phyloP scores from a whole-genome alignment of 2,888 invertebrate species.

The Trissonchulus latispiculum region DNA sequence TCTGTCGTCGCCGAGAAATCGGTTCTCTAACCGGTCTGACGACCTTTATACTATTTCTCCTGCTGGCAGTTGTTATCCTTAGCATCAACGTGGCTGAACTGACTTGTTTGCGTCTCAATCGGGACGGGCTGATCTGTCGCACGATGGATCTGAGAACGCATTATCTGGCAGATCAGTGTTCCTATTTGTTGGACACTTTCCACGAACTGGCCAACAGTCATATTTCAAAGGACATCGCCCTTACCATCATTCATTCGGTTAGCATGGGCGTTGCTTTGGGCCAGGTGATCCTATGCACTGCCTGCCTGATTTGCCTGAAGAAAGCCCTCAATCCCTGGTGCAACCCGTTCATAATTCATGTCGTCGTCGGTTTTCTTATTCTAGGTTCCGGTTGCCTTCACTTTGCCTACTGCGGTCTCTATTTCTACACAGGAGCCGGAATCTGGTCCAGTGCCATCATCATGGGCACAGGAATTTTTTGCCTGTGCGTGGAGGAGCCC shows the following conservation, averaged over 20 bases:
- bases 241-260: not conserved
- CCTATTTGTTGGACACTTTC: not conserved
- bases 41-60: not conserved
- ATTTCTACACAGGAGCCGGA: not conserved
- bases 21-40: not conserved
- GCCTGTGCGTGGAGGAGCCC: not conserved
- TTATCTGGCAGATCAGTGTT: not conserved
- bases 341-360: not conserved
- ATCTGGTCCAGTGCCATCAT: not conserved
- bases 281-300: not conserved
- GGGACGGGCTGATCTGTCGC: not conserved
- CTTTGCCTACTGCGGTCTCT: not conserved
- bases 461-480: not conserved
- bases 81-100: not conserved
- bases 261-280: not conserved
- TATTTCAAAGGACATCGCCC: not conserved
- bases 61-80: not conserved
- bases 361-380: not conserved
- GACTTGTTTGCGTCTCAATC: not conserved
- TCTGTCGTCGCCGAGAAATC: not conserved
- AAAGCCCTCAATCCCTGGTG: not conserved
- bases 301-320: not conserved
- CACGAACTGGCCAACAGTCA: not conserved
- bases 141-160: not conserved
- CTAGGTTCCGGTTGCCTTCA: not conserved